These are phyloP conservation scores for Dreissena rostriformis DNA, from an alignment of 1,140 invertebrate species.

Conservation along the genomic window DNA sequence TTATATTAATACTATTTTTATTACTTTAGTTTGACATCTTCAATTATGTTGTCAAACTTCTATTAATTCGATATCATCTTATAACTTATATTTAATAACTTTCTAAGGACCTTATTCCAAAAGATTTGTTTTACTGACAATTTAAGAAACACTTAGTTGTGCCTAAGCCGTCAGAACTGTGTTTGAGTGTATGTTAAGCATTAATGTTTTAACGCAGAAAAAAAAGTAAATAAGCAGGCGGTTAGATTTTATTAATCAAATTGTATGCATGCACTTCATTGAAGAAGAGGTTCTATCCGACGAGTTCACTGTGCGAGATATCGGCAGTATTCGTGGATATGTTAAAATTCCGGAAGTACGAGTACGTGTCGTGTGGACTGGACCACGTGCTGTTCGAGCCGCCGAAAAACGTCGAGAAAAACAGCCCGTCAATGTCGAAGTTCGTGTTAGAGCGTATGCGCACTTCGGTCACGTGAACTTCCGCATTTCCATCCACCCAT, in stretches of 20 bases:
- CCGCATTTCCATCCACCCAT: conserved; percentile 52
- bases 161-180: no score
- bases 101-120: no score
- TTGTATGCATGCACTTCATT: background rate
- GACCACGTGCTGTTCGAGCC: conserved; percentile 63
- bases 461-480: conserved; percentile 32
- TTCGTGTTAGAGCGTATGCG: conserved; percentile 48
- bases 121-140: no score
- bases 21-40: no score
- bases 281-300: background rate
- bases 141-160: no score
- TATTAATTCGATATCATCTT: no score
- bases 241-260: background rate
- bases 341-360: conserved; percentile 62
- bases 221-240: no score
- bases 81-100: no score
- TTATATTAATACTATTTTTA: no score
- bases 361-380: conserved; percentile 63
- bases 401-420: conserved; percentile 74
- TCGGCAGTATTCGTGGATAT: conserved; percentile 22
- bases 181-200: no score
- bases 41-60: no score
- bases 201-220: no score
- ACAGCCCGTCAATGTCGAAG: conserved; percentile 66
- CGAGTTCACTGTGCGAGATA: background rate